Evolutionary conservation across 2,113 vertebrate species (phyloP), one percentile per base, ranked within the genome.

Genomic region (Motacilla tschutschensis): DNA sequence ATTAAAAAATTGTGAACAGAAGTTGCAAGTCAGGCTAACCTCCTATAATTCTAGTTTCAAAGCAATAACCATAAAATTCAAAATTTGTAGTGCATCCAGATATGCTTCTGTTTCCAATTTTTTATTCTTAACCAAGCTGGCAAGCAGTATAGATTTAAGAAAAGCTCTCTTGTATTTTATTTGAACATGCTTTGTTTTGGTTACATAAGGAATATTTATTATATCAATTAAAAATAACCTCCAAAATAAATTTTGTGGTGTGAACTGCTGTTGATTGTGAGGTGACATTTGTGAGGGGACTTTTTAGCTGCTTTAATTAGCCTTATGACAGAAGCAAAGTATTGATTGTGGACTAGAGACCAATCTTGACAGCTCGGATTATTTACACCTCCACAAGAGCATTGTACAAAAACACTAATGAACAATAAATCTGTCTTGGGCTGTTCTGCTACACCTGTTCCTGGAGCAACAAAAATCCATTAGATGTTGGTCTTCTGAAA

Each of bases 291-390:
- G 96, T 93, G 93, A 96, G 94, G 96, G 96, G 95, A 96, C 97
- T 97, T 97, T 97, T 96, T 96, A 95, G 87, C 95, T 96, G 91
- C 94, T 96, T 93, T 97, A 97, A 98, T 98, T 98, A 97, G 96
- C 95, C 96, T 95, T 97, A 95, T 97, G 97, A 98, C 97, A 98
- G 97, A 97, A 95, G 93, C 94, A 91, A 96, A 96, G 95, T 97
- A 98, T 98, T 97, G 98, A 98, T 98, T 97, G 97, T 96, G 94
- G 96, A 87, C 96, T 96, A 89, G 97, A 97, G 96, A 97, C 97
- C 96, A 95, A 58, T 96, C 96, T 96, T 96, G 97, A 96, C 97
- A 96, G 94, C 96, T 97, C 74, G 38, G 90, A 96, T 97, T 97
- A 98, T 97, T 98, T 97, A 97, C 93, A 96, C 93, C 96, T 97